A percentile compares a stretch with the other conserved stretches of the same genome.
Evolutionary conservation across 2,113 vertebrate genomes (phyloP).

Genomic region (Poeciliopsis turrubarensis): DNA sequence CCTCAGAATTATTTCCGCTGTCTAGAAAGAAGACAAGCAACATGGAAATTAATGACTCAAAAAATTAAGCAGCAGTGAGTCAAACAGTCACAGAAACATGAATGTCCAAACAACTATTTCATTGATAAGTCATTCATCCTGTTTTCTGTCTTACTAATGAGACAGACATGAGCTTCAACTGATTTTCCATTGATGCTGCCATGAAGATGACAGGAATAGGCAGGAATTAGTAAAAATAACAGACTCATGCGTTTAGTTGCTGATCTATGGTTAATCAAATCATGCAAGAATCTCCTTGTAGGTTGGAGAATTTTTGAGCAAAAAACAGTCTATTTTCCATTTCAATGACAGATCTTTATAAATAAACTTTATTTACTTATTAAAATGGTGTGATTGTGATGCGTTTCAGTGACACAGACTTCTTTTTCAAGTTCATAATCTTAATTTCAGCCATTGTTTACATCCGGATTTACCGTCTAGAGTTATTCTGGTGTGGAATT

Average conservation of each 20-base stretch:
- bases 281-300: background rate
- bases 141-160: slow-evolving; percentile 12
- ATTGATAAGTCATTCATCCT: slow-evolving; percentile 32
- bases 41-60: slow-evolving; percentile 39
- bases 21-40: slow-evolving; percentile 77
- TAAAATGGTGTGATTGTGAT: no score
- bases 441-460: no score
- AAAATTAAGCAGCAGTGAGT: slow-evolving; percentile 37
- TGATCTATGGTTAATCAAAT: no score
- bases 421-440: no score
- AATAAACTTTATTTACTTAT: no score
- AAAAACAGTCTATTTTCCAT: background rate
- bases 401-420: no score
- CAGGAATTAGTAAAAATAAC: background rate
- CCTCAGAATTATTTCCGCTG: slow-evolving; percentile 86
- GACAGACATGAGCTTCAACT: background rate
- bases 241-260: background rate
- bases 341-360: no score
- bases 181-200: background rate
- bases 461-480: no score
- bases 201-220: background rate
- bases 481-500: no score
- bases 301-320: background rate
- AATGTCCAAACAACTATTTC: slow-evolving; percentile 33
- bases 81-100: slow-evolving; percentile 32